Percentiles rank a stretch among this genome's conserved stretches.
Evolutionary conservation across 1,140 invertebrate genomes (phyloP).

Genomic region (Pseudomyrmex sp.): DNA sequence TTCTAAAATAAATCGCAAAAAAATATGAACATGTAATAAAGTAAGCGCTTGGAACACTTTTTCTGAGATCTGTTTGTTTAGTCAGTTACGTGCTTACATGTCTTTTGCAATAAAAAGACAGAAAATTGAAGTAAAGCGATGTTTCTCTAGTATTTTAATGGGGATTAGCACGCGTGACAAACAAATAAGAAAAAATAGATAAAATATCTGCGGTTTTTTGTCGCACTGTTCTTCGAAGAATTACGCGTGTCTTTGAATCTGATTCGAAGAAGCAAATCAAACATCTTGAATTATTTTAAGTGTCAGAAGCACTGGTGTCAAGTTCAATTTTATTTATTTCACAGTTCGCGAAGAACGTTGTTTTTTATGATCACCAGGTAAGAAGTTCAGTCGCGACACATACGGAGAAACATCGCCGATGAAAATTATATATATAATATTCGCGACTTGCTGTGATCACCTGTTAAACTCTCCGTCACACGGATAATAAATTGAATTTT

Average conservation of each 20-base stretch:
- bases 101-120: not conserved
- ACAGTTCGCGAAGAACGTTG: not conserved
- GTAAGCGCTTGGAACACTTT: not conserved
- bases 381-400: constrained; percentile 7
- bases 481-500: constrained; percentile 15
- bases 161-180: not conserved
- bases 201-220: constrained; percentile 52
- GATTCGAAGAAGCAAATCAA: no score
- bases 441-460: constrained; percentile 54
- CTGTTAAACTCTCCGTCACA: constrained; percentile 58
- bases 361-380: not conserved
- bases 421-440: constrained; percentile 18
- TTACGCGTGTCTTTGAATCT: not conserved
- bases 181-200: constrained; percentile 33
- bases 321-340: constrained; percentile 1
- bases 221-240: not conserved
- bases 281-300: not conserved
- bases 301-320: not conserved
- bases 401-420: constrained; percentile 14
- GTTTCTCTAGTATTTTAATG: constrained; percentile 4
- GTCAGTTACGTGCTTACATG: not conserved
- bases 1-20: no score
- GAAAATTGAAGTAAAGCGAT: not conserved
- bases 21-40: not conserved
- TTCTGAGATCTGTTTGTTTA: not conserved